phyloP scores from a whole-genome alignment of 2,797 vertebrate species.

The Melanogrammus aeglefinus region DNA sequence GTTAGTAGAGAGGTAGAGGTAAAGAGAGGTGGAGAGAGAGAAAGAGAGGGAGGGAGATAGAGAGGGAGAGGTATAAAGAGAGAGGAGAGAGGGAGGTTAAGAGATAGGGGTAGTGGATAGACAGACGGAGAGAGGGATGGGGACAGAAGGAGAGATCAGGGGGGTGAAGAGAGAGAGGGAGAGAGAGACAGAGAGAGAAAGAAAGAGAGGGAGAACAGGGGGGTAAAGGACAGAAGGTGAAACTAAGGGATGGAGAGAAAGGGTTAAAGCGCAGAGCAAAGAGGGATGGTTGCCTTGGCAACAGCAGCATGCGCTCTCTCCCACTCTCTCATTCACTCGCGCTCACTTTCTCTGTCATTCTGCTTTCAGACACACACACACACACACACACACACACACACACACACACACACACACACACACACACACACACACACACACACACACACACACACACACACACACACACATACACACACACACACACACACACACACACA shows the following conservation, averaged over 20 bases:
- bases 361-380: conserved; percentile 7
- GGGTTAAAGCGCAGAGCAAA: conserved; percentile 51
- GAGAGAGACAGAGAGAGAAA: conserved; percentile 32
- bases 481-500: neutral
- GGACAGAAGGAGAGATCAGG: conserved; percentile 23
- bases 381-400: neutral
- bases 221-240: conserved; percentile 63
- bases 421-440: neutral
- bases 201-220: conserved; percentile 61
- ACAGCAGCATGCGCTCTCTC: conserved; percentile 57
- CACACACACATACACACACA: neutral
- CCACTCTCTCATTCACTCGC: conserved; percentile 41
- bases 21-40: neutral
- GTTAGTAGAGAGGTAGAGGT: neutral
- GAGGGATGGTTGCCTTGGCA: conserved; percentile 68
- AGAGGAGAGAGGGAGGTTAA: neutral
- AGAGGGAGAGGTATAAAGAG: too few species aligned
- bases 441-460: neutral
- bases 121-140: conserved; percentile 1
- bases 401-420: neutral
- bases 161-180: conserved; percentile 35
- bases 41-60: neutral
- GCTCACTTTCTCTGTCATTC: conserved; percentile 22
- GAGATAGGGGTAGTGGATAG: neutral
- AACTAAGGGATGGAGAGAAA: conserved; percentile 50